phyloP scores from a whole-genome alignment of 2,797 vertebrate genomes.

The Buceros bicornis region DNA sequence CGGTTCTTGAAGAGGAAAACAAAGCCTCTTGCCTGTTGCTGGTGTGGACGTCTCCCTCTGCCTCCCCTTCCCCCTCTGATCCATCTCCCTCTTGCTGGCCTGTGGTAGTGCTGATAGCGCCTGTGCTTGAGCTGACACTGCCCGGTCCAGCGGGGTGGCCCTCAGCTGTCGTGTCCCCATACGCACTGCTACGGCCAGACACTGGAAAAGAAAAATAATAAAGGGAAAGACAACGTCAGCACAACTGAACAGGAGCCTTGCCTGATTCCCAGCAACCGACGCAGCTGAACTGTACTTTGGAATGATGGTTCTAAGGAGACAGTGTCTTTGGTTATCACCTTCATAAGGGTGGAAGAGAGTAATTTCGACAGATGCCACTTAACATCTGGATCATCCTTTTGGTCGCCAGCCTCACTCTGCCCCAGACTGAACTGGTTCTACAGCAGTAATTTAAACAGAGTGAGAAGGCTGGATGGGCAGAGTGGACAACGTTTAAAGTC shows the following conservation, averaged over 20 bases:
- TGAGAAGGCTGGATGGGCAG: not conserved
- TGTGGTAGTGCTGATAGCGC: slow-evolving; percentile 95
- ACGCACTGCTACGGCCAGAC: slow-evolving; percentile 96
- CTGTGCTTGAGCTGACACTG: slow-evolving; percentile 96
- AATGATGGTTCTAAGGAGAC: not conserved
- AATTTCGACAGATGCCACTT: not conserved
- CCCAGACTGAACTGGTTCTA: not conserved
- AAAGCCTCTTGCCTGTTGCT: slow-evolving; percentile 91
- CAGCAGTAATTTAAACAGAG: not conserved
- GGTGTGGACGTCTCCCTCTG: slow-evolving; percentile 93
- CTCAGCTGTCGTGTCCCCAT: slow-evolving; percentile 92
- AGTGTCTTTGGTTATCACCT: not conserved
- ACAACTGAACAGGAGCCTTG: rapidly evolving
- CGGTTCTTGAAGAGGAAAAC: not conserved
- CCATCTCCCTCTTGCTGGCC: slow-evolving; percentile 98
- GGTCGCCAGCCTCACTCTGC: not conserved
- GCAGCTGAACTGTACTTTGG: not conserved
- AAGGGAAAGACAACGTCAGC: not conserved
- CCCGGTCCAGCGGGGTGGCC: slow-evolving; percentile 94
- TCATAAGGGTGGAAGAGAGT: not conserved
- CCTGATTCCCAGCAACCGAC: rapidly evolving
- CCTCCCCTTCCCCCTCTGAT: slow-evolving; percentile 94
- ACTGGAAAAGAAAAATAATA: slow-evolving; percentile 76
- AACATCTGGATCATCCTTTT: not conserved
- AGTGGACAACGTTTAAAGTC: rapidly evolving